A percentile compares a stretch with the other conserved stretches of the same genome.
phyloP scores from a whole-genome alignment of 1,140 invertebrate species.

The Phortica variegata region DNA sequence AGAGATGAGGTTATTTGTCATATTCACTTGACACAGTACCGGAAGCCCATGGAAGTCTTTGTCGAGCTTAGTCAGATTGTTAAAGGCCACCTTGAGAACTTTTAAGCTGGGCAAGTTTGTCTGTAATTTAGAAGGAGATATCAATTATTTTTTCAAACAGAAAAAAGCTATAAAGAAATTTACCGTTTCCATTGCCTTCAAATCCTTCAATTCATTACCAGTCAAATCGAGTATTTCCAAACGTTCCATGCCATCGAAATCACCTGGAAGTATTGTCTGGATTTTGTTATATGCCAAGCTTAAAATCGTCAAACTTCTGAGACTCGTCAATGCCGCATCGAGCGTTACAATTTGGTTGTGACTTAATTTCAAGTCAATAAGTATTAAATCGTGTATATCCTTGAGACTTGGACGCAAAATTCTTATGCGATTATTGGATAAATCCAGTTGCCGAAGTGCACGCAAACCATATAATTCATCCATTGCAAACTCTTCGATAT shows the following conservation, averaged over 20 bases:
- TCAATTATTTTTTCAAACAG: neutral
- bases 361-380: conserved; percentile 70
- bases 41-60: conserved; percentile 79
- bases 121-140: conserved; percentile 54
- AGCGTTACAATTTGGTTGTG: conserved; percentile 70
- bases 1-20: conserved; percentile 73
- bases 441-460: conserved; percentile 67
- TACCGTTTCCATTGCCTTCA: conserved; percentile 80
- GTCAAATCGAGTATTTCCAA: conserved; percentile 74
- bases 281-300: conserved; percentile 75
- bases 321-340: conserved; percentile 72
- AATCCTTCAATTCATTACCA: conserved; percentile 70
- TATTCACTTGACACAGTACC: conserved; percentile 72
- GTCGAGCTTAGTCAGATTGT: conserved; percentile 69
- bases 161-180: neutral
- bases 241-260: conserved; percentile 71
- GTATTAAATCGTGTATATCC: conserved; percentile 73
- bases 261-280: conserved; percentile 69
- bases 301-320: conserved; percentile 69
- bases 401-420: conserved; percentile 67
- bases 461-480: conserved; percentile 72
- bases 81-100: conserved; percentile 73
- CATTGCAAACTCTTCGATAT: conserved; percentile 73
- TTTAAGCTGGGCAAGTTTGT: conserved; percentile 74
- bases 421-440: conserved; percentile 74